These are phyloP conservation scores for Sussaba pulchella DNA, from an alignment of 2,888 invertebrate species.

Conservation along the genomic window DNA sequence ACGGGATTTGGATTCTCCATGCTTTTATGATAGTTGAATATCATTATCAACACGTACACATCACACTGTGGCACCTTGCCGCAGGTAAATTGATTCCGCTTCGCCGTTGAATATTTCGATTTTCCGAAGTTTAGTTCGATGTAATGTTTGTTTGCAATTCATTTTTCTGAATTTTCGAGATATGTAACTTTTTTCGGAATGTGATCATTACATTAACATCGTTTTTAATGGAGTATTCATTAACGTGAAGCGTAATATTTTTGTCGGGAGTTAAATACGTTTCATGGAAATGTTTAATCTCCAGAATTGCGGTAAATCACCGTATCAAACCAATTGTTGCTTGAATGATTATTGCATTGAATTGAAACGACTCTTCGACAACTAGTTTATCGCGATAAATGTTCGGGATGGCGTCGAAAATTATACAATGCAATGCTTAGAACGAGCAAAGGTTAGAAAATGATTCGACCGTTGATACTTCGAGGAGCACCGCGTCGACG, in stretches of 20 bases:
- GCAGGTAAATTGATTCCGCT: background rate
- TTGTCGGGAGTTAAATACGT: background rate
- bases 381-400: too few relatives aligned
- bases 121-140: background rate
- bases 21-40: too few relatives aligned
- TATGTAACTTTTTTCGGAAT: background rate
- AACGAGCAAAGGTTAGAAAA: too few relatives aligned
- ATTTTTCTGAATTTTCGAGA: background rate
- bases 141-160: background rate
- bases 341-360: background rate
- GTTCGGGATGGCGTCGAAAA: too few relatives aligned
- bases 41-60: background rate
- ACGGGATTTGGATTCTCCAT: too few relatives aligned
- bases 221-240: background rate
- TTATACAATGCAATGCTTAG: too few relatives aligned
- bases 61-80: background rate
- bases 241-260: background rate
- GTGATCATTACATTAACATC: background rate
- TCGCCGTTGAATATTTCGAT: background rate
- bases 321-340: background rate
- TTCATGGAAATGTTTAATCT: background rate
- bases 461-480: too few relatives aligned
- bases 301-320: background rate
- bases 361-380: too few relatives aligned
- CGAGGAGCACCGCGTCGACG: too few relatives aligned